Conservation (phyloP, 2,888 invertebrate genomes). For the Tubulanus polymorphus region DNA sequence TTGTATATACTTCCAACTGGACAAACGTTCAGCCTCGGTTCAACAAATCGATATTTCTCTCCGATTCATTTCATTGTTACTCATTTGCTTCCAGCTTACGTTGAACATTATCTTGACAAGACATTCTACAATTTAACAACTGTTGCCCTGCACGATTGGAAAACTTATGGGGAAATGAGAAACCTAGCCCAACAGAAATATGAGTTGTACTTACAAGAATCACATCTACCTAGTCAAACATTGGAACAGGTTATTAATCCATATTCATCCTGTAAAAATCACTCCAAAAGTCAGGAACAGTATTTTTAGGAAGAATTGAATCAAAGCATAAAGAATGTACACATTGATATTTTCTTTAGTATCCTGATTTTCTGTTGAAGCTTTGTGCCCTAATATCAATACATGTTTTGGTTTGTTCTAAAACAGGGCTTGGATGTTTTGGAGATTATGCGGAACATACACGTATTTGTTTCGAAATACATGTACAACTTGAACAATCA, state of each 20-base stretch:
- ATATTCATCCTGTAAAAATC: too few species aligned
- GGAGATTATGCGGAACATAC: slow-evolving; percentile 94
- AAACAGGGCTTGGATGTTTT: slow-evolving; percentile 82
- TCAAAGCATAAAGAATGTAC: too few species aligned
- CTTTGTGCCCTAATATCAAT: too few species aligned
- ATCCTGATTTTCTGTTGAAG: too few species aligned
- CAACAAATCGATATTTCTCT: neutral
- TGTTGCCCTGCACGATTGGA: slow-evolving; percentile 95
- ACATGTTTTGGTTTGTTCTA: slow-evolving; percentile 5
- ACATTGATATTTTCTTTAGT: too few species aligned
- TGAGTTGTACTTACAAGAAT: slow-evolving; percentile 76
- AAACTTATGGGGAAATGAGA: slow-evolving; percentile 94
- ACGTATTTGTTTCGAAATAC: slow-evolving; percentile 88
- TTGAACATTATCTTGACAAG: slow-evolving; percentile 87
- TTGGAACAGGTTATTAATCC: slow-evolving; percentile 71
- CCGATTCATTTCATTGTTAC: neutral
- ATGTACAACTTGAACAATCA: slow-evolving; percentile 94
- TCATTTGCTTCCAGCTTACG: slow-evolving; percentile 53
- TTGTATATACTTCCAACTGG: too few species aligned
- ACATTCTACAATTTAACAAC: slow-evolving; percentile 97
- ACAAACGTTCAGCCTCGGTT: too few species aligned
- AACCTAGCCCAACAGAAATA: slow-evolving; percentile 82
- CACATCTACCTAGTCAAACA: slow-evolving; percentile 92
- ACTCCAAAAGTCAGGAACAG: too few species aligned
- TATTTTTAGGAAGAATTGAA: too few species aligned